These are phyloP conservation scores for Sesamia inferens DNA, from an alignment of 2,888 invertebrate species.

Conservation along the genomic window DNA sequence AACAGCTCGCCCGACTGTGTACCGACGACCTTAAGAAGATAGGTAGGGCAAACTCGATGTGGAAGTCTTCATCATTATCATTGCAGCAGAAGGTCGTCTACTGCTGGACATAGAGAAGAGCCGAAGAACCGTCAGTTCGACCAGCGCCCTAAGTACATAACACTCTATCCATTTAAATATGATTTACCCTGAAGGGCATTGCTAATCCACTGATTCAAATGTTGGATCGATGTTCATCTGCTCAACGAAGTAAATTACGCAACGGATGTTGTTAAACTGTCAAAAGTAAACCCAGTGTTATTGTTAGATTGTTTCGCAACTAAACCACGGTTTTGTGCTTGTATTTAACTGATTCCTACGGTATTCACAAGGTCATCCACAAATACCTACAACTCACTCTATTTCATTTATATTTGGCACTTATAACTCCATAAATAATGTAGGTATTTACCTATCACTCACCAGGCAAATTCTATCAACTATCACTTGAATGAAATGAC, in stretches of 20 bases:
- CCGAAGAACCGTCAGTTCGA: neutral
- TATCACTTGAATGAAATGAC: slow-evolving; percentile 6
- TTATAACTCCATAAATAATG: neutral
- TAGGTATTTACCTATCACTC: neutral
- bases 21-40: too few species aligned
- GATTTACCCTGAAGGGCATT: too few species aligned
- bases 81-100: neutral
- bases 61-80: neutral
- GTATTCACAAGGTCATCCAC: neutral
- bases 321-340: neutral
- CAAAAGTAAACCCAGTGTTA: too few species aligned
- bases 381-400: neutral
- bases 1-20: too few species aligned
- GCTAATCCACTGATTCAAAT: too few species aligned
- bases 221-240: too few species aligned
- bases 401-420: too few species aligned
- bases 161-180: too few species aligned
- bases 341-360: neutral
- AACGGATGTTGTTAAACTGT: too few species aligned
- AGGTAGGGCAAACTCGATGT: too few species aligned
- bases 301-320: too few species aligned
- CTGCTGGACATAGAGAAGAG: neutral
- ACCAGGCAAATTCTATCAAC: neutral
- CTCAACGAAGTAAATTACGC: too few species aligned
- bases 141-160: neutral